Evolutionary conservation across 1,140 invertebrate species (phyloP), one percentile per base, ranked within the genome.

Genomic region (Nasonia vitripennis): DNA sequence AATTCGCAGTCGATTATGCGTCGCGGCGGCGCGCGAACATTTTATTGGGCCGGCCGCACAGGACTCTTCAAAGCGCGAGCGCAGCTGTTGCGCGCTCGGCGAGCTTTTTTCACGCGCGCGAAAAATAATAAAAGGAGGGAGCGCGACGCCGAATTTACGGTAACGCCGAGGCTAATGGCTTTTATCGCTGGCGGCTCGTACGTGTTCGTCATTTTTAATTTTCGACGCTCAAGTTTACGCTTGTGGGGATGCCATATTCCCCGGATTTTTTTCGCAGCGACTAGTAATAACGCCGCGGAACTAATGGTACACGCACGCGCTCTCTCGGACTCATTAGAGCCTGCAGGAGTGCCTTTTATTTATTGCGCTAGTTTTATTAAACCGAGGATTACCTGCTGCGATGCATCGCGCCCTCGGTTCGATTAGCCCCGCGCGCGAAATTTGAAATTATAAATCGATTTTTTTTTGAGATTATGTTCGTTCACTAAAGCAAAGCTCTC

Each of bases 1-100:
- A 90, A 89, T 90, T 89, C 86, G 83, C 83, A 86, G 88, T 89
- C 87, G 89, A 90, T 90, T 89, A 90, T 87, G 88, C 79, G 27
- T 5, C 12, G 3, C 34, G 27, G 34, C 68, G 68, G 23, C 68
- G 84, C 87, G 45, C 14, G 27, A 67, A 78, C 55, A 51, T 51
- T 78, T 78, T 51, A 51, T 51, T 27, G 75, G 68, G 20, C 11
- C 20, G 10, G 27, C 70, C 6, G n/a, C 6, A 12, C 6, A 71
- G 12, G 34, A 34, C 73, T n/a, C 12, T n/a, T 7, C 1, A 27
- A 71, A 34, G 12, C 11, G n/a, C 20, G 70, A 5, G 23, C 9
- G 23, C 23, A 27, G 70, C 75, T 48, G 45, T 31, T 55, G 20
- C 23, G 20, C 23, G 48, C n/a, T 7, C 55, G 1, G 0, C 17